Base-by-base conservation (phyloP, 2,797 vertebrate genomes). In the Eidolon dupreanum region DNA sequence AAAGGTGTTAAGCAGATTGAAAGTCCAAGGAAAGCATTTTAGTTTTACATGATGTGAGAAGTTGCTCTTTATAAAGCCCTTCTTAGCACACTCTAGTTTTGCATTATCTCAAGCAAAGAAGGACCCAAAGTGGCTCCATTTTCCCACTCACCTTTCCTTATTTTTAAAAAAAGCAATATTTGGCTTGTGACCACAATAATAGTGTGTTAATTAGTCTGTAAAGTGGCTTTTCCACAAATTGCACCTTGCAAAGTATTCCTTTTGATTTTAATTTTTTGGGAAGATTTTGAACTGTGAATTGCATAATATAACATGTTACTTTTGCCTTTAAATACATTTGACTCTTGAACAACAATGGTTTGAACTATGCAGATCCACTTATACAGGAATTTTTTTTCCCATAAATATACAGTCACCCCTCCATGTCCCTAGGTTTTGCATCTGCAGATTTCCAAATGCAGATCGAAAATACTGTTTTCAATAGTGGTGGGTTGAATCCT, bases 151-250 rank as follows among this genome's bases (percentile, higher is more conserved):
- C 38, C 53, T 68, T 90, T 95, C 49, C 13, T 12, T 61, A n/a
- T 89, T 98, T 93, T 92, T 15, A 49, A 49, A 49, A 90, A 90
- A 94, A 95, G 68, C 33, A 88, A 38, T 53, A 82, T 70, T 33
- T 31, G 49, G 26, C 68, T 90, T 97, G 31, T 68, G 78, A 90
- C 59, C 24, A 41, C 16, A 46, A 74, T 84, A 74, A 90, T 36
- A 93, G 26, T 75, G 28, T 96, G 65, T 41, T 97, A 86, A 95
- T 97, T 96, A 95, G 55, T 77, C 93, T 74, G 8, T 78, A 91
- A 97, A 51, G 53, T 92, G 31, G 24, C 49, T 92, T 96, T 96
- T 95, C 22, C 93, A 61, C 74, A 97, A 81, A 82, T 38, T 73
- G 22, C 5, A 19, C 53, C 84, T 93, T 55, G 51, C 36, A 83